Percentiles rank a stretch among this genome's conserved stretches.
These are phyloP conservation scores for Cylas formicarius DNA, from an alignment of 1,140 invertebrate genomes.

Conservation along the genomic window DNA sequence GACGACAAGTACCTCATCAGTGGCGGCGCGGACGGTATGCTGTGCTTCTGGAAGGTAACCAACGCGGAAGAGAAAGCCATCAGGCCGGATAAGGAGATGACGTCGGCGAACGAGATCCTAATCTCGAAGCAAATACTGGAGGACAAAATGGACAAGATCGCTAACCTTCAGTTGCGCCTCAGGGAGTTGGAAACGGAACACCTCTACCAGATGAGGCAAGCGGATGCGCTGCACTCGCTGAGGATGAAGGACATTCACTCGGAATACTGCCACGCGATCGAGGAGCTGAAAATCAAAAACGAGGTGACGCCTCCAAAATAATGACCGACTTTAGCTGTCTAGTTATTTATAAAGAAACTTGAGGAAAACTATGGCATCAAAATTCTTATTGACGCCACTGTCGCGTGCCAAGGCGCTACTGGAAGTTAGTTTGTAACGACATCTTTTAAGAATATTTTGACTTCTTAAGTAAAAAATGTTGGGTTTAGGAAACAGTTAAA, in stretches of 20 bases:
- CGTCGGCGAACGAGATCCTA: conserved; percentile 68
- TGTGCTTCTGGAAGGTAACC: conserved; percentile 78
- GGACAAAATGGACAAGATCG: conserved; percentile 55
- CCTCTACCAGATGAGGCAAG: conserved; percentile 61
- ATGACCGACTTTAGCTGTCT: no score
- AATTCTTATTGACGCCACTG: no score
- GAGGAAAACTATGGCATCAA: no score
- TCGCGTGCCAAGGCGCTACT: no score
- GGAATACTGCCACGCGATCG: conserved; percentile 59
- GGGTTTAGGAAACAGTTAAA: no score
- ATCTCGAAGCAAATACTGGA: conserved; percentile 58
- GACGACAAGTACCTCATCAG: conserved; percentile 74
- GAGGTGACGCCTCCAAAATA: no score
- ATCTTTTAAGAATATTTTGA: no score
- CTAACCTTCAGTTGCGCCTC: conserved; percentile 56
- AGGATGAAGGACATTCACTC: conserved; percentile 60
- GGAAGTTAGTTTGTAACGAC: no score
- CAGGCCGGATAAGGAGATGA: conserved; percentile 63
- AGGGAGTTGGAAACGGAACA: conserved; percentile 67
- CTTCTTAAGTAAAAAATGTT: no score
- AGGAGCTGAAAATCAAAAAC: conserved; percentile 63
- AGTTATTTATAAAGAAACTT: no score
- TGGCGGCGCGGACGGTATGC: conserved; percentile 63
- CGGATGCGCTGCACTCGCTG: conserved; percentile 55
- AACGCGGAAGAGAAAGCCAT: conserved; percentile 66